Evolutionary conservation across 2,888 invertebrate genomes (phyloP).

Genomic region (Lymantria monacha): DNA sequence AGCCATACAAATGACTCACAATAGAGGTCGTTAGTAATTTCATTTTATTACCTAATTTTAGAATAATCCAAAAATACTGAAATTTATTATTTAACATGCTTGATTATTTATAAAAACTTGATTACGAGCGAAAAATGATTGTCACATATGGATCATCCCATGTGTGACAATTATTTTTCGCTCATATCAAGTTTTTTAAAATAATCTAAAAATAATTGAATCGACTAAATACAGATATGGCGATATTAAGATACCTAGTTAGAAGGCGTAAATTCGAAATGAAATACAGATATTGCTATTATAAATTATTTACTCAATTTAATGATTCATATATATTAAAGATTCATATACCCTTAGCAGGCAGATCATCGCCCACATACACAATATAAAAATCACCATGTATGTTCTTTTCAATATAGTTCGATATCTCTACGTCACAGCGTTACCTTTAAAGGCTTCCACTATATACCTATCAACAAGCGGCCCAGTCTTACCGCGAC

Average conservation of each 20-base stretch:
- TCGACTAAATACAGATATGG: not conserved
- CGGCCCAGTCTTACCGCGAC: slow-evolving; percentile 59
- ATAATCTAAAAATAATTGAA: not conserved
- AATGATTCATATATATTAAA: not conserved
- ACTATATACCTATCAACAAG: slow-evolving; percentile 31
- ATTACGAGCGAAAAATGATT: too few relatives aligned
- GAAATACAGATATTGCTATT: not conserved
- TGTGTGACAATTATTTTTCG: too few relatives aligned
- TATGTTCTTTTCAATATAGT: slow-evolving; percentile 16
- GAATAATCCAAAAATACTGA: too few relatives aligned
- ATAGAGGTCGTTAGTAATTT: too few relatives aligned
- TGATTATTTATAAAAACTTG: too few relatives aligned
- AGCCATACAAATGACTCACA: too few relatives aligned
- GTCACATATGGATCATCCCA: too few relatives aligned
- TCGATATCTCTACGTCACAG: slow-evolving; percentile 36
- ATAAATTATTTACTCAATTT: not conserved
- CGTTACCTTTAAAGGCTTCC: slow-evolving; percentile 51
- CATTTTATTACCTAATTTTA: too few relatives aligned
- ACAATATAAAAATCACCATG: slow-evolving; percentile 14
- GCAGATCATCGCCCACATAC: slow-evolving; percentile 15
- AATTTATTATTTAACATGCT: too few relatives aligned
- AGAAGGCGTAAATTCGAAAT: not conserved
- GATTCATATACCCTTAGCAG: not conserved
- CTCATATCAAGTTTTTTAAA: not conserved
- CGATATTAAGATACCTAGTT: not conserved